Evolutionary conservation across 2,797 vertebrate species (phyloP), one percentile per base, ranked within the genome.

Genomic region (Lacerta bilineata): DNA sequence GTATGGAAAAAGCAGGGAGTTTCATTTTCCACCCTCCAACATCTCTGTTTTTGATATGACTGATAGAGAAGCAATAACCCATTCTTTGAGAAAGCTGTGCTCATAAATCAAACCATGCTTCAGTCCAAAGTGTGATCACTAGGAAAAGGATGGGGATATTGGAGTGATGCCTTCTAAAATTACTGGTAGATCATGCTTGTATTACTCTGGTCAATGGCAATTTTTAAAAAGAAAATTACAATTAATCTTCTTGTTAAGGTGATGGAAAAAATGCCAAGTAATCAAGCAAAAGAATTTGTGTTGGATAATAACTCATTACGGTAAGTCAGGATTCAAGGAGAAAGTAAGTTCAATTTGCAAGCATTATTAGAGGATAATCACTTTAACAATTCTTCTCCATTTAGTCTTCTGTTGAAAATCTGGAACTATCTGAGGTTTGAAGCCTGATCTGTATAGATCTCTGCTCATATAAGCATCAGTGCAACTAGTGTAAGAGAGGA

Each of bases 11-110:
- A 85, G 43, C 43, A 68, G 55, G 15, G 41, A 55, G 83, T 89
- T 89, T 85, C 83, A 81, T 81, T 89, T 89, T 77, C 80, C n/a
- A 20, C 77, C 61, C 33, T 76, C 55, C 83, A 81, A 41, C 33
- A 69, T 89, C 71, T 87, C 29, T 82, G 69, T 87, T 87, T 20
- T 81, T 76, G 83, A 89, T 85, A 75, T 85, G 83, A 89, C 83
- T 81, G 78, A 85, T 68, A 89, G 78, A 85, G 78, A 81, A 85
- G 83, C 41, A 85, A 81, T 76, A 85, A 89, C 41, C 33, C 78
- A 85, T 85, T 81, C n/a, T 81, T 85, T 2, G 33, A 85, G 72
- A 79, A 89, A 85, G 83, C 41, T 66, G 10, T 33, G 50, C 55
- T 81, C 76, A 79, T 89, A 85, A 76, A 89, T 81, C 88, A 89